A percentile compares a stretch with the other conserved stretches of the same genome.
phyloP scores from a whole-genome alignment of 2,797 vertebrate genomes.

The Siniperca obscura region DNA sequence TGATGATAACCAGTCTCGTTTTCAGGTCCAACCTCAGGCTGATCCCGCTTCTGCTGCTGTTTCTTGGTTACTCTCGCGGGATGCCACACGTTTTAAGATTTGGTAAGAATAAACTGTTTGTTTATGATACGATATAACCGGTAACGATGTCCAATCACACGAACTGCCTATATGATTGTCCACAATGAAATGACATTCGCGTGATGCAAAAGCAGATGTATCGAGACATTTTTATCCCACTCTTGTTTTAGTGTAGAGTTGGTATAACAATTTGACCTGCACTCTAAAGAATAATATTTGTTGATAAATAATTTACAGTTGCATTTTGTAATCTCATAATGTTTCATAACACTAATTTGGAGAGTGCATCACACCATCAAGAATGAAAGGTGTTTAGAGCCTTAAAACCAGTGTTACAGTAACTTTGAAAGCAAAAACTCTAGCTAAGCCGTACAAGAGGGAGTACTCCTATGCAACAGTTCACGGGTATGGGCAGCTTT shows the following conservation, averaged over 20 bases:
- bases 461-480: slow-evolving; percentile 63
- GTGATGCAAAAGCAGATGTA: slow-evolving; percentile 3
- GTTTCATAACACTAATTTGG: background rate
- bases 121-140: slow-evolving; percentile 19
- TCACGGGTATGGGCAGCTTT: slow-evolving; percentile 25
- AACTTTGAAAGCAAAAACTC: slow-evolving; percentile 50
- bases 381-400: background rate
- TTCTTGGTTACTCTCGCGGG: slow-evolving; percentile 95
- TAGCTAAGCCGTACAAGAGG: background rate
- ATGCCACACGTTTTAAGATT: slow-evolving; percentile 98
- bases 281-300: background rate
- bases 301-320: background rate
- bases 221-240: slow-evolving; percentile 1
- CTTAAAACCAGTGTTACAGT: slow-evolving; percentile 14
- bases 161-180: background rate
- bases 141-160: slow-evolving; percentile 8
- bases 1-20: slow-evolving; percentile 92
- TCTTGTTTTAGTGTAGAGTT: slow-evolving; percentile 24
- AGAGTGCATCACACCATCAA: background rate
- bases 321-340: too few relatives aligned
- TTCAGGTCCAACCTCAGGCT: slow-evolving; percentile 92
- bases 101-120: slow-evolving; percentile 87
- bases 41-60: slow-evolving; percentile 91
- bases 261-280: slow-evolving; percentile 4
- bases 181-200: slow-evolving; percentile 14